Base-by-base conservation (phyloP, 2,797 vertebrate genomes). In the Gallinago nigripennis region DNA sequence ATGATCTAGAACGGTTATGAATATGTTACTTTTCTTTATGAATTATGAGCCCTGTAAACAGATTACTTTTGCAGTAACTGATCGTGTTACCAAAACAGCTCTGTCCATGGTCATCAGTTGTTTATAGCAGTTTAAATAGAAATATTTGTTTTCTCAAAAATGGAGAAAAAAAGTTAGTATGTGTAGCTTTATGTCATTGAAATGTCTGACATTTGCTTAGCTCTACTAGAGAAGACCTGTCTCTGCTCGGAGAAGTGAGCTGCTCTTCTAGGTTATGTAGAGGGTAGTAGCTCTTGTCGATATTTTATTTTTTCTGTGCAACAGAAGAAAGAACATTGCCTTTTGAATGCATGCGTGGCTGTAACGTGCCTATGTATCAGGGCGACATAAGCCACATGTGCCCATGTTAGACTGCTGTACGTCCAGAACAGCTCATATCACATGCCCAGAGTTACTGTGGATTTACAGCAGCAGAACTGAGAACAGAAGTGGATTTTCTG, bases 401-500 rank as follows among this genome's bases (percentile, higher is more conserved):
- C 37, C 75, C 25, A 7, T 0, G 1, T 39, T 82, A 11, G 11
- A 17, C 11, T 77, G 15, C 6, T 80, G 2, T 64, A 20, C 1
- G 1, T 72, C 15, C 41, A 35, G 51, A 83, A 9, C 35, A 57
- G 63, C 43, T 90, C 15, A 2, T 33, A n/a, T 66, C 63, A 30
- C 5, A 3, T 92, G 33, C 27, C 27, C 2, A 6, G 56, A 21
- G 9, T 87, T 92, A 61, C 28, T 88, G 41, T 81, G 79, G 37
- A 50, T 92, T 92, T 92, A 43, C 72, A 83, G 75, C 25, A 56
- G 30, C 27, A 77, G 60, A 68, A 61, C 64, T 51, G 63, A 80
- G 43, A 77, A 57, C 45, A 77, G 63, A 86, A 41, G 33, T 85
- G 45, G 33, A 50, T 95, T 90, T 95, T 91, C 61, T 70, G 58